Conservation (phyloP, 2,797 vertebrate genomes). For the Melanotaenia parkinsoni region DNA sequence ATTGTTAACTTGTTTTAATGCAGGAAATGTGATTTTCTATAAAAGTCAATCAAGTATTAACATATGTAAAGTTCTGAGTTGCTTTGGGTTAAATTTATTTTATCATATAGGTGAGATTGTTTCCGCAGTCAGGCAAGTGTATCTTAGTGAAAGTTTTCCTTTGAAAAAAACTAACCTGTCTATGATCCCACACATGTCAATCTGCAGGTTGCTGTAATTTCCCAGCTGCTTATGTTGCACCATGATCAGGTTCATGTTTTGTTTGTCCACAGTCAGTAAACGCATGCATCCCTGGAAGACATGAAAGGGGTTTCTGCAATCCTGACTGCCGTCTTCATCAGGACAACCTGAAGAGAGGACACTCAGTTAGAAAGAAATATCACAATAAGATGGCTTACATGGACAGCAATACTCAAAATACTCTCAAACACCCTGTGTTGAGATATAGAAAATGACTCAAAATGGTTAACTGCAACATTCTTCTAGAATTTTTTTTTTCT, state of each 20-base stretch:
- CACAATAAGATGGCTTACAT: not conserved
- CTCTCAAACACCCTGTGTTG: not conserved
- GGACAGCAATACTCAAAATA: not conserved
- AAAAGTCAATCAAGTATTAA: no score
- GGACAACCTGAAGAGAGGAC: conserved; percentile 86
- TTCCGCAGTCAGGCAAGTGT: no score
- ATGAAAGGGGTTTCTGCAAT: conserved; percentile 84
- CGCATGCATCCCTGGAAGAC: conserved; percentile 94
- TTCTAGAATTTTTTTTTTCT: no score
- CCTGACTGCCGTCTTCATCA: conserved; percentile 66
- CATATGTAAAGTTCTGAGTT: no score
- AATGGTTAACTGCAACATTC: not conserved
- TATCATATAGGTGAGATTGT: no score
- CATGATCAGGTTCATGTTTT: conserved; percentile 85
- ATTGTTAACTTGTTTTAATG: no score
- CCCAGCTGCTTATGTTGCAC: conserved; percentile 88
- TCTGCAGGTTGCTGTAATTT: conserved; percentile 90
- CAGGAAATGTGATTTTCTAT: no score
- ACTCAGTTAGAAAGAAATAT: not conserved
- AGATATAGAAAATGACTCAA: not conserved
- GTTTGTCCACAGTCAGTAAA: conserved; percentile 81
- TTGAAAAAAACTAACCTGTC: conserved; percentile 87
- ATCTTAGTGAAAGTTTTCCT: not conserved
- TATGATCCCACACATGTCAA: conserved; percentile 93
- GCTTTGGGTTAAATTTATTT: no score